Base-by-base conservation (phyloP, 2,888 invertebrate species). In the Folsomia manolachei region DNA sequence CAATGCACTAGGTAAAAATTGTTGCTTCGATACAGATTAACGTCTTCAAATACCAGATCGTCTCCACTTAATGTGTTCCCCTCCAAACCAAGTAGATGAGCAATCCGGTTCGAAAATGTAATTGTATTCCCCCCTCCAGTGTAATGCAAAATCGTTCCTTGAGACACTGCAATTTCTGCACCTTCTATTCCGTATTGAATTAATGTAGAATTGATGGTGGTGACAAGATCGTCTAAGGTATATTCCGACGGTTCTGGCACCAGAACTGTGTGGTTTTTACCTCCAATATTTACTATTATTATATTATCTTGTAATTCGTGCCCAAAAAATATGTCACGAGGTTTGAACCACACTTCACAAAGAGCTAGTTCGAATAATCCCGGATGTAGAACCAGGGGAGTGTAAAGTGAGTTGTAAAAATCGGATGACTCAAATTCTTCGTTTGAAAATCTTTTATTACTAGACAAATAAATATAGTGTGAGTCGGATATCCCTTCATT, bases 1-100 rank as follows among this genome's bases (percentile, higher is more conserved):
- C 64, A 64, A 27, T 64, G n/a, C 18, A 64, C 26, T n/a, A 64
- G 27, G 21, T n/a, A 64, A 1, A 25, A n/a, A n/a, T 27, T 25
- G 27, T 64, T 64, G 7, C 27, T 27, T 27, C n/a, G 11, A 18
- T n/a, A 27, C 4, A 64, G 18, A 64, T 64, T 27, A n/a, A 64
- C n/a, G 21, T 64, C 27, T 27, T 18, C 2, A 2, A 64, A 27
- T n/a, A 27, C 64, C 1, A 19, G 7, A 27, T 64, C n/a, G 9
- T 18, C 4, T 2, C 9, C 64, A 14, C 1, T 25, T 27, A 64
- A 27, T 23, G 62, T 39, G 39, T 14, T 2, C 19, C 9, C 62
- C 19, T 18, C 4, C 25, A 62, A 23, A 7, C 62, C 62, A 2
- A 62, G 14, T 2, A 62, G 19, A 4, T 2, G 2, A 62, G 21